Conservation (phyloP, 2,113 vertebrate genomes). For the Andinoacara biseriatus region DNA sequence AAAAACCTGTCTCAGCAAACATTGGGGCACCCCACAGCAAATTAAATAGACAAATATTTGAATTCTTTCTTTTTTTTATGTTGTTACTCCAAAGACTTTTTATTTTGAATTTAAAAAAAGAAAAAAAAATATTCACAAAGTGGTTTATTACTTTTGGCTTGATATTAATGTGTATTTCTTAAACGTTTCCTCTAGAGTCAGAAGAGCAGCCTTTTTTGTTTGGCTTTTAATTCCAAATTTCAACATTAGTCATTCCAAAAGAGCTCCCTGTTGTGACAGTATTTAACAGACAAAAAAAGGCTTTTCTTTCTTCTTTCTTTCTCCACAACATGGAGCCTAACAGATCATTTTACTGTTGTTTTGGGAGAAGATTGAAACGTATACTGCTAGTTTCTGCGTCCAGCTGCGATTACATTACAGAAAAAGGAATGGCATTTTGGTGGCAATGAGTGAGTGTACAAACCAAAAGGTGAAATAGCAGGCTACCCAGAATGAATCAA, state of each 20-base stretch:
- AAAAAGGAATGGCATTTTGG: conserved; percentile 49
- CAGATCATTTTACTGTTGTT: conserved; percentile 29
- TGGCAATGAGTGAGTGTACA: conserved; percentile 4
- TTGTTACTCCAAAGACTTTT: not conserved
- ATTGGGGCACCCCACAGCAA: not conserved
- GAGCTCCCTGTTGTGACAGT: conserved; percentile 27
- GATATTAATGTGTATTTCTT: not conserved
- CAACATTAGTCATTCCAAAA: not conserved
- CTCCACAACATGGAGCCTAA: not conserved
- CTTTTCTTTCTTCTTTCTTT: not conserved
- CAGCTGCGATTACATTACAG: conserved; percentile 51
- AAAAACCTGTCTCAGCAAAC: not conserved
- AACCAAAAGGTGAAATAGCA: conserved; percentile 28
- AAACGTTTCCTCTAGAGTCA: conserved; percentile 5
- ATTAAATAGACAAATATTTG: not conserved
- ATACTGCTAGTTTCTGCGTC: conserved; percentile 1
- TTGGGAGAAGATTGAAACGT: conserved; percentile 11
- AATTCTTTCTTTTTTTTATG: not conserved
- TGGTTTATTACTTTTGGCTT: conserved; percentile 7
- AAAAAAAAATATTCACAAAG: not conserved
- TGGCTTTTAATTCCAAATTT: conserved; percentile 15
- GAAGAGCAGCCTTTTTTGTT: not conserved
- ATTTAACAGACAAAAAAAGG: not conserved
- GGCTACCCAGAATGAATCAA: conserved; percentile 39
- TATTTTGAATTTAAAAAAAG: not conserved